Conservation (phyloP, 2,888 invertebrate species). For the Ecdyonurus torrentis region DNA sequence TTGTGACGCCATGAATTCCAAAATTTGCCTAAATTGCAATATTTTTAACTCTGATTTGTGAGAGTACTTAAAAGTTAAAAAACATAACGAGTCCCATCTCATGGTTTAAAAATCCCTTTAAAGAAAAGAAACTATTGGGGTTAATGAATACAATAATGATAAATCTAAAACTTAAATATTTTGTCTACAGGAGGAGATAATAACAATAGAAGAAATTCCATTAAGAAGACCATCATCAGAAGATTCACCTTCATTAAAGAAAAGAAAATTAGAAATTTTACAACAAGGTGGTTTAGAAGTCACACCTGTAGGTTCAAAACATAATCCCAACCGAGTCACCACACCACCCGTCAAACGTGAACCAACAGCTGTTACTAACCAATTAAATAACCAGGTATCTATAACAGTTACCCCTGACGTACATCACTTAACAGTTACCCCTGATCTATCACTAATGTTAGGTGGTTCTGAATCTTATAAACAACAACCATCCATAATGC, state of each 20-base stretch:
- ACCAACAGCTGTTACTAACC: background rate
- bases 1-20: too few relatives aligned
- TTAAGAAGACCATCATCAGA: slow-evolving; percentile 15
- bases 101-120: too few relatives aligned
- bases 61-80: too few relatives aligned
- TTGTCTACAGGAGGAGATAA: background rate
- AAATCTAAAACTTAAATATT: background rate
- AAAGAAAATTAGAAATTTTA: slow-evolving; percentile 53
- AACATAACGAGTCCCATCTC: too few relatives aligned
- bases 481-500: background rate
- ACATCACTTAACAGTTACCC: slow-evolving; percentile 30
- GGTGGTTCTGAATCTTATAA: slow-evolving; percentile 13
- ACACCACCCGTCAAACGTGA: slow-evolving; percentile 3
- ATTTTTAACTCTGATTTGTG: too few relatives aligned
- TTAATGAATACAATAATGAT: too few relatives aligned
- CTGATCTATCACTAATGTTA: slow-evolving; percentile 28
- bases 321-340: slow-evolving; percentile 20
- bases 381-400: slow-evolving; percentile 20
- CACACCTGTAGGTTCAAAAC: slow-evolving; percentile 35
- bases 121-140: too few relatives aligned
- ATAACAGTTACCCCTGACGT: slow-evolving; percentile 32
- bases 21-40: too few relatives aligned
- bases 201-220: background rate
- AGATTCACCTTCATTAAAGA: slow-evolving; percentile 36
- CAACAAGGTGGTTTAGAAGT: slow-evolving; percentile 60